These are phyloP conservation scores for Drosophila lacicola DNA, from an alignment of 2,888 invertebrate genomes.

Conservation along the genomic window DNA sequence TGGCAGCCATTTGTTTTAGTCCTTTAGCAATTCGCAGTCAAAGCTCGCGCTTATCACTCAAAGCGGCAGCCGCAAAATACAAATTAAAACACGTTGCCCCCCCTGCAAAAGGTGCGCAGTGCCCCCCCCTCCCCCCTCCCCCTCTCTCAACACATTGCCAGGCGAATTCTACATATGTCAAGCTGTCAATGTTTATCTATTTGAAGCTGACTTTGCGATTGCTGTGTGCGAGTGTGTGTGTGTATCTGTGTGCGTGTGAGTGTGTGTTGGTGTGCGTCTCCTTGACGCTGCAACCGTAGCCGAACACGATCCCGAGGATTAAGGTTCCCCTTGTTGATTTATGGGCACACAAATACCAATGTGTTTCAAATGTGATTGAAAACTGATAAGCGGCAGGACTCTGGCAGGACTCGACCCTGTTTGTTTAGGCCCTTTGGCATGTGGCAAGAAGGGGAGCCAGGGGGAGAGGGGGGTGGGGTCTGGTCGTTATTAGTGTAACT, in stretches of 20 bases:
- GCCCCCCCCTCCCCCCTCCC: neutral
- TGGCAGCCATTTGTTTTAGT: constrained; percentile 36
- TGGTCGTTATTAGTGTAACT: constrained; percentile 74
- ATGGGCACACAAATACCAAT: constrained; percentile 72
- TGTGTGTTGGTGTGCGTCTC: constrained; percentile 1
- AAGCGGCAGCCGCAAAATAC: constrained; percentile 48
- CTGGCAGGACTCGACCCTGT: constrained; percentile 32
- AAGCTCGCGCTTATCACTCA: constrained; percentile 57
- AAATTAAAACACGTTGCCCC: constrained; percentile 61
- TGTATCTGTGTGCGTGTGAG: too few relatives aligned
- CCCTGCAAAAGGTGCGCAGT: constrained; percentile 2
- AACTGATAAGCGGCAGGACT: constrained; percentile 74
- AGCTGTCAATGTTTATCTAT: constrained; percentile 80
- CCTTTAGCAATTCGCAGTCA: constrained; percentile 13
- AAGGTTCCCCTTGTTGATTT: constrained; percentile 73
- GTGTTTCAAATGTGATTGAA: constrained; percentile 78
- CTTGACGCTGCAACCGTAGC: constrained; percentile 17
- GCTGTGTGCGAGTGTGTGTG: constrained; percentile 2
- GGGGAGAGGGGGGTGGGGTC: neutral
- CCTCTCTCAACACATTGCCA: constrained; percentile 9
- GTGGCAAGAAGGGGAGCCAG: constrained; percentile 10
- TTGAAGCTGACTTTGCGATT: constrained; percentile 57
- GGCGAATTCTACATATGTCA: constrained; percentile 71
- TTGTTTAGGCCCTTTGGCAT: constrained; percentile 47
- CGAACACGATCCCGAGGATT: constrained; percentile 64